Base-by-base conservation (phyloP, 1,140 invertebrate species). In the Acromyrmex heyeri region DNA sequence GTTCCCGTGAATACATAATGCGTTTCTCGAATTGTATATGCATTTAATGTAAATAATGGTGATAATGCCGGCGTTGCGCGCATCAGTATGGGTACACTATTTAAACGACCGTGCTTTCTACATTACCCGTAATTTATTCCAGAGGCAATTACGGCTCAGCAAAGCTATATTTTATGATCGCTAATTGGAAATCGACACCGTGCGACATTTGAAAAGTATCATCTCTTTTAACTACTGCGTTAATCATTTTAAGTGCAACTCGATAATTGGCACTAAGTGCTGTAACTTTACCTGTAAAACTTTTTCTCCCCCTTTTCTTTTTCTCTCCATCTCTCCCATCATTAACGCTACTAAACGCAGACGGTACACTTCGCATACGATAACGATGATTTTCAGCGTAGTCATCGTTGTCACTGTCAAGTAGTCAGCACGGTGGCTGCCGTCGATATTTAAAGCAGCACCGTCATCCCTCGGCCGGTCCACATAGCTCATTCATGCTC, bases 371-470 rank as follows among this genome's bases (percentile, higher is more conserved):
- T 62, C 30, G 30, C 21, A 57, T 55, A 3, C 61, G 75, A 18
- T 85, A 86, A 75, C 64, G 82, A 55, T 78, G 81, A 82, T 59
- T 87, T 92, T 91, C 86, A 86, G 86, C 79, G 72, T 27, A 87
- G 77, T 92, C 88, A 89, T 78, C 76, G 87, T 87, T 88, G 85
- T 92, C 83, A 87, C 67, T 88, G 73, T 67, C 65, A 64, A 65
- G 27, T 59, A 79, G 61, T 81, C 57, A 57, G 70, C 77, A 62
- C 55, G 65, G 44, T 69, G 75, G 50, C 55, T 55, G 55, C 48
- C 83, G 90, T 89, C 79, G 77, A 91, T 91, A 89, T 91, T 92
- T 91, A 89, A 92, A 91, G 89, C 87, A 86, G 91, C 89, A 91
- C 87, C 86, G 91, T 91, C 91, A 92, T 92, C 85, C 86, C 86